These are phyloP conservation scores for Percopsis transmontana DNA, from an alignment of 2,113 vertebrate species.

Conservation along the genomic window DNA sequence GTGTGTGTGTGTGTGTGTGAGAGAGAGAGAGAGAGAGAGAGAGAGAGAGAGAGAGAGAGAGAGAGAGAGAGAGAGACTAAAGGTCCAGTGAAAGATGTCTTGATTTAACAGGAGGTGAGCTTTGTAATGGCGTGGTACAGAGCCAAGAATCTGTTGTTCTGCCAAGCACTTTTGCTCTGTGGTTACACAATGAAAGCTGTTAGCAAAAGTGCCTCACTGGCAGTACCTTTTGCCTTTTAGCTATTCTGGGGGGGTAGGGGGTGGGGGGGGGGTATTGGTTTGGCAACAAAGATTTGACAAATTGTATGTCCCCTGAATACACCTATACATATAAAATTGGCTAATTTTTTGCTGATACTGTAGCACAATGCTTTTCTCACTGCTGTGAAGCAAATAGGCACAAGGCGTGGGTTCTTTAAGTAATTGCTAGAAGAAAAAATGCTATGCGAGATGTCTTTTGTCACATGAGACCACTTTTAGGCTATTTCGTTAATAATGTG, in stretches of 20 bases:
- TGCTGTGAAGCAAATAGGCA: too few relatives aligned
- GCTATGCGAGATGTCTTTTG: too few relatives aligned
- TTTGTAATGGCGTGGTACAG: background rate
- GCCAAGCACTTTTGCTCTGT: background rate
- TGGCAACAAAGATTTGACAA: background rate
- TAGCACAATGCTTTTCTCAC: background rate
- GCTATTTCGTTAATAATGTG: too few relatives aligned
- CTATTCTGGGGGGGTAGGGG: background rate
- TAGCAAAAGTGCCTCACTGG: background rate
- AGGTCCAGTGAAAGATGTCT: conserved; percentile 1
- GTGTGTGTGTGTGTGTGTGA: too few relatives aligned
- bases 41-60: conserved; percentile 1
- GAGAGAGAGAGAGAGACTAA: conserved; percentile 3
- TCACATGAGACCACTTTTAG: too few relatives aligned
- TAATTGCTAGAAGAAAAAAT: too few relatives aligned
- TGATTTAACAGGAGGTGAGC: conserved; percentile 9
- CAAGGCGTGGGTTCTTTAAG: too few relatives aligned
- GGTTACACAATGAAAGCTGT: background rate
- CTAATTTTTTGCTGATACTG: background rate
- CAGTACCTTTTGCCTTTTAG: background rate
- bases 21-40: too few relatives aligned
- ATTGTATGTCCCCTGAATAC: too few relatives aligned
- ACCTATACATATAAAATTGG: background rate
- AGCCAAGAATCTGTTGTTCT: conserved; percentile 10
- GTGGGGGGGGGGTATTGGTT: background rate